Base-by-base conservation (phyloP, 2,888 invertebrate genomes). In the Drosophila kanekoi region DNA sequence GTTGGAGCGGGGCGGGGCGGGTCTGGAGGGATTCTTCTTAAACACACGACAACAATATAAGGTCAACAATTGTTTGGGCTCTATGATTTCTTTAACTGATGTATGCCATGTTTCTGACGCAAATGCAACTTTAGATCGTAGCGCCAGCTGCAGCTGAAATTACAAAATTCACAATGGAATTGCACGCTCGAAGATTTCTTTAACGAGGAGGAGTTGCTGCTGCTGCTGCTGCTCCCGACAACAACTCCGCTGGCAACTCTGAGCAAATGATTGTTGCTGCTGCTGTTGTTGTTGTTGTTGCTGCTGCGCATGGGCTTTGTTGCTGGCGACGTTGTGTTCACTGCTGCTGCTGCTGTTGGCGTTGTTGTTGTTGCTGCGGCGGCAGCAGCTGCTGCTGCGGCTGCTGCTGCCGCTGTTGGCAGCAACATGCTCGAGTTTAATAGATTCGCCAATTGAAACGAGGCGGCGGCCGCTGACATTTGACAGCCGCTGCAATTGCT, bases 111-210 rank as follows among this genome's bases (percentile, higher is more conserved):
- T 61, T 93, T 93, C 72, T 93, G 93, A 48, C 92, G 87, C 78
- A 93, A 77, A 78, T 93, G 92, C 74, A 93, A 75, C 77, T 93
- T 92, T 53, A 93, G 81, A 82, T 93, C 92, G 69, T 92, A 93
- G 62, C 92, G 92, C 92, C 92, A 93, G 54, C 92, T 91, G 78
- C 93, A 93, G 63, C 86, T 86, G 74, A 92, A 93, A 64, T 89
- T 86, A 82, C 92, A 93, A 72, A 91, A 92, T 63, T 90, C 91
- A 73, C 92, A 93, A 66, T 90, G 90, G 68, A 92, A 93, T 72
- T 91, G 89, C 20, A 81, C 79, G 61, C 89, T 87, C 43, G 86
- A 77, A 9, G 63, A 13, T 69, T 89, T 85, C 73, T 91, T 91
- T 63, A 28, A 28, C 28, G 8, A 28, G 28, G 79, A 78, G n/a